These are phyloP conservation scores for Volucella inflata DNA, from an alignment of 2,888 invertebrate species.

Conservation along the genomic window DNA sequence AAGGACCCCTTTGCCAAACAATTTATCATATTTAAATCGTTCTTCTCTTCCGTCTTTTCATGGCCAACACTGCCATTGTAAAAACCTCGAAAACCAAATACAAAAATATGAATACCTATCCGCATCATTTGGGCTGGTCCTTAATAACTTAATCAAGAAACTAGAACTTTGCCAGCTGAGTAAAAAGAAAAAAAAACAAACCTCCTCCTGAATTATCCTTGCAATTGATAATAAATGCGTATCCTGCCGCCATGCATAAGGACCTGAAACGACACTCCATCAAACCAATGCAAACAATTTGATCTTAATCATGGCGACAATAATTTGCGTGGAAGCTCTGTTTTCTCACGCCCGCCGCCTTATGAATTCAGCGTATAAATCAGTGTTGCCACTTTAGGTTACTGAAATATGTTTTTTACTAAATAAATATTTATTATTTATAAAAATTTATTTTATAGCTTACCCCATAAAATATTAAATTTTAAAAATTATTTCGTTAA, in stretches of 20 bases:
- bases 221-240: slow-evolving; percentile 62
- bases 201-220: slow-evolving; percentile 55
- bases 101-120: slow-evolving; percentile 1
- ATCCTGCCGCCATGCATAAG: slow-evolving; percentile 28
- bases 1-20: slow-evolving; percentile 38
- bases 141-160: slow-evolving; percentile 48
- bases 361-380: too few species aligned
- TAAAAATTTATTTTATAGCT: too few species aligned
- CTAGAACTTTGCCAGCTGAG: slow-evolving; percentile 4
- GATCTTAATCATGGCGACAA: slow-evolving; percentile 45
- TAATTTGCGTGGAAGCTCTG: slow-evolving; percentile 51
- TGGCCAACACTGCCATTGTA: background rate
- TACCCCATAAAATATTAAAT: too few species aligned
- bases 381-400: too few species aligned
- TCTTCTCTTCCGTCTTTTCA: background rate
- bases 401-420: too few species aligned
- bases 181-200: slow-evolving; percentile 2
- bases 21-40: slow-evolving; percentile 63
- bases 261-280: slow-evolving; percentile 33
- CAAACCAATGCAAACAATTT: slow-evolving; percentile 51
- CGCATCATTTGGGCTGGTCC: slow-evolving; percentile 10
- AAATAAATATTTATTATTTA: too few species aligned
- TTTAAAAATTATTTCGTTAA: too few species aligned
- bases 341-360: too few species aligned
- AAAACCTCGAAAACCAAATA: slow-evolving; percentile 5